Conservation (phyloP, 1,140 invertebrate species). For the Glossosoma conforme region DNA sequence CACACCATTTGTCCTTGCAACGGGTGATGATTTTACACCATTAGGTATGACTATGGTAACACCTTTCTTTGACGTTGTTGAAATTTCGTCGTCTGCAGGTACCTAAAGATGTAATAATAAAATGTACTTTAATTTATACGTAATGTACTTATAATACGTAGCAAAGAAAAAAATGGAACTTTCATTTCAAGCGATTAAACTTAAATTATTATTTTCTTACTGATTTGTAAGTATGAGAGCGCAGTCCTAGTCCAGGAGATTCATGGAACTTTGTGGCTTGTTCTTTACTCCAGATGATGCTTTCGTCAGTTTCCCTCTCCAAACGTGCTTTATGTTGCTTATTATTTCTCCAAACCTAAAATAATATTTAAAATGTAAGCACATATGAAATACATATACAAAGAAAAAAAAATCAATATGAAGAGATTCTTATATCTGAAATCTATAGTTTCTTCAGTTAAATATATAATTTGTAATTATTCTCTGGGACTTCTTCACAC, state of each 20-base stretch:
- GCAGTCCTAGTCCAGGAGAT: constrained; percentile 41
- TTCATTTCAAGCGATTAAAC: constrained; percentile 1
- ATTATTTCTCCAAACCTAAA: constrained; percentile 55
- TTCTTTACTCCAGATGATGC: constrained; percentile 61
- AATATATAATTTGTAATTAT: not conserved
- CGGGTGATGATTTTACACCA: constrained; percentile 23
- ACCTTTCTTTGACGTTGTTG: constrained; percentile 33
- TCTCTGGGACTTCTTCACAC: not conserved
- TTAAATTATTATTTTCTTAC: constrained; percentile 29
- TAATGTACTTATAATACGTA: no score
- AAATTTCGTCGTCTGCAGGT: constrained; percentile 39
- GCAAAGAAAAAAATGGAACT: no score
- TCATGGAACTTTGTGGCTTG: constrained; percentile 59
- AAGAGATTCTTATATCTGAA: constrained; percentile 2
- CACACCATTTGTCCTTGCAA: constrained; percentile 18
- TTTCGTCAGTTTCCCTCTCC: constrained; percentile 64
- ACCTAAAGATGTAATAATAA: constrained; percentile 30
- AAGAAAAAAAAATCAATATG: constrained; percentile 10
- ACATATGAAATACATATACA: constrained; percentile 5
- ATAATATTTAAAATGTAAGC: constrained; percentile 11
- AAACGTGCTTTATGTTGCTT: constrained; percentile 60
- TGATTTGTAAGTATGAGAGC: constrained; percentile 38
- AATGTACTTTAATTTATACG: no score
- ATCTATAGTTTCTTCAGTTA: not conserved
- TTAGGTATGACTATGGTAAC: constrained; percentile 26